A percentile compares a stretch with the other conserved stretches of the same genome.
phyloP scores from a whole-genome alignment of 2,797 vertebrate genomes.

The Gallirallus australis region DNA sequence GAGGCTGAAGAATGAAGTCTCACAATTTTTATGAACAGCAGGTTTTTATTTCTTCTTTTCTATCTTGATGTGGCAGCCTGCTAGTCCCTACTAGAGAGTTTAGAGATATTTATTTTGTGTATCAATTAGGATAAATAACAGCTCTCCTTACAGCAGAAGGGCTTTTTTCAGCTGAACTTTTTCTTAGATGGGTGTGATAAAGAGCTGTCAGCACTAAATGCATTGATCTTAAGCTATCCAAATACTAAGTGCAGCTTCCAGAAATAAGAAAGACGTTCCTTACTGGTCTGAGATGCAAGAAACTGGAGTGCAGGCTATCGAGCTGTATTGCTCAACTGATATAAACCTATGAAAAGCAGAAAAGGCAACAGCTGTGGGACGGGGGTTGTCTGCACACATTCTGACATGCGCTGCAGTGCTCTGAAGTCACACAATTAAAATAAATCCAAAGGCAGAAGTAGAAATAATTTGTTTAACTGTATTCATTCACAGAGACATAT shows the following conservation, averaged over 20 bases:
- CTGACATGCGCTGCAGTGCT: not conserved
- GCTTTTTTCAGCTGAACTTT: not conserved
- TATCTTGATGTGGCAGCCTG: not conserved
- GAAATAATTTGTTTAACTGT: not conserved
- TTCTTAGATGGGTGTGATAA: conserved; percentile 9
- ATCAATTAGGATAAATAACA: not conserved
- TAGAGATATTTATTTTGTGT: not conserved
- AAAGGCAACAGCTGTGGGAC: conserved; percentile 38
- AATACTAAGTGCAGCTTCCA: not conserved
- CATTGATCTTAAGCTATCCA: not conserved
- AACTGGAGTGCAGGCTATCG: conserved; percentile 22
- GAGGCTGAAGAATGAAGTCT: not conserved
- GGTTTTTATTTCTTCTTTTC: not conserved
- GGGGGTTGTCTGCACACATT: not conserved
- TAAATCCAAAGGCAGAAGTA: not conserved
- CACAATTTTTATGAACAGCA: not conserved
- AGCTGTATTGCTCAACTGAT: conserved; percentile 43
- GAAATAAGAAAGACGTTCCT: not conserved
- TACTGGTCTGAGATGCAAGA: not conserved
- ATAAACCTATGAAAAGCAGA: conserved; percentile 34
- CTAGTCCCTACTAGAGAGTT: not conserved
- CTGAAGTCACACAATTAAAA: conserved; percentile 45
- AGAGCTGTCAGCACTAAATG: not conserved
- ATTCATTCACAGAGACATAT: not conserved
- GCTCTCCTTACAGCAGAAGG: not conserved